Percentiles rank a stretch among this genome's conserved stretches.
These are phyloP conservation scores for Chionodraco myersi DNA, from an alignment of 2,113 vertebrate genomes.

Conservation along the genomic window DNA sequence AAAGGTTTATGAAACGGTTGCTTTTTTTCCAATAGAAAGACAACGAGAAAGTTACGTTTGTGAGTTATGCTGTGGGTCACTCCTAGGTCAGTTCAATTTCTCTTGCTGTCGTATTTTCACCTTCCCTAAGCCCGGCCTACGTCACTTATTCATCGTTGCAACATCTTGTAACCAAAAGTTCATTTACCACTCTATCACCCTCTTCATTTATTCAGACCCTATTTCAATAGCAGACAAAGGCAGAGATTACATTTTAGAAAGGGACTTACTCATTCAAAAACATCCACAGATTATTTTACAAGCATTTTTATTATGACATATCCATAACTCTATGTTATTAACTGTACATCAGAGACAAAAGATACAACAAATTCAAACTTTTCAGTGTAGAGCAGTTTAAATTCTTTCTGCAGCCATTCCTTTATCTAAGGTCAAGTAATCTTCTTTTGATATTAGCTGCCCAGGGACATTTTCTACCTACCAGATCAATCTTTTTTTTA, in stretches of 20 bases:
- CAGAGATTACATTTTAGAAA: slow-evolving; percentile 34
- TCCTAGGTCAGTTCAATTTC: slow-evolving; percentile 30
- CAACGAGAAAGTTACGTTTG: slow-evolving; percentile 26
- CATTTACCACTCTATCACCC: slow-evolving; percentile 14
- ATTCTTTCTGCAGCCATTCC: slow-evolving; percentile 1
- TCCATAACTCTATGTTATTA: slow-evolving; percentile 25
- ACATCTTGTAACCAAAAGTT: slow-evolving; percentile 48
- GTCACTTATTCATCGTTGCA: slow-evolving; percentile 37
- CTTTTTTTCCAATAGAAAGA: slow-evolving; percentile 1
- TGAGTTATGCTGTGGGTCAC: slow-evolving; percentile 20
- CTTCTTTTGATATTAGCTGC: slow-evolving; percentile 49
- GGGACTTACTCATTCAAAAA: slow-evolving; percentile 50
- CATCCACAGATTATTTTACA: slow-evolving; percentile 43
- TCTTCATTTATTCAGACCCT: slow-evolving; percentile 5
- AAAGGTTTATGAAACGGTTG: slow-evolving; percentile 15
- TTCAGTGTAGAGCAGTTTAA: slow-evolving; percentile 17
- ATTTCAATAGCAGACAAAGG: slow-evolving; percentile 35
- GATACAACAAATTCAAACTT: slow-evolving; percentile 4
- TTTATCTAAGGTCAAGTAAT: not conserved
- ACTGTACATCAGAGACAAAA: slow-evolving; percentile 26
- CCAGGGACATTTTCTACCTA: slow-evolving; percentile 18
- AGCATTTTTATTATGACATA: slow-evolving; percentile 47
- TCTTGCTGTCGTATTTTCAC: slow-evolving; percentile 40
- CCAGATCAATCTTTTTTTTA: not conserved
- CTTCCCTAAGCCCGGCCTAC: slow-evolving; percentile 4